These are phyloP conservation scores for Erithacus rubecula DNA, from an alignment of 2,797 vertebrate genomes.

Conservation along the genomic window DNA sequence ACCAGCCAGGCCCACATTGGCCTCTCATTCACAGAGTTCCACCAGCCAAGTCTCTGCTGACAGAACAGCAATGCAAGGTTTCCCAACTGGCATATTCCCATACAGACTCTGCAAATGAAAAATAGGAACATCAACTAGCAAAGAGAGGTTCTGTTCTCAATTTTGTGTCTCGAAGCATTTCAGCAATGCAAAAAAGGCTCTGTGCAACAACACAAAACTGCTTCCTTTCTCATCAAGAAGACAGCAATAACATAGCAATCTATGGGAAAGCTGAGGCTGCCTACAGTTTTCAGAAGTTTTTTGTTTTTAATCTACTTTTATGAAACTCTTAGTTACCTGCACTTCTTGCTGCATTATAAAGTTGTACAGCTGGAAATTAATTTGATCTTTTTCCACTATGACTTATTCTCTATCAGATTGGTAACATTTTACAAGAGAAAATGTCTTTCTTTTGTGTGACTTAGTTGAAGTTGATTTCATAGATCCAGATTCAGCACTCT, in stretches of 20 bases:
- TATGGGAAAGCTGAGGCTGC: not conserved
- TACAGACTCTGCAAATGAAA: not conserved
- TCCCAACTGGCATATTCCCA: not conserved
- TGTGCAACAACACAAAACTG: not conserved
- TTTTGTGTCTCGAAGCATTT: not conserved
- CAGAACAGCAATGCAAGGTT: not conserved
- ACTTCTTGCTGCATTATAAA: not conserved
- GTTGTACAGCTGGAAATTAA: not conserved
- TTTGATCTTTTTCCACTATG: not conserved
- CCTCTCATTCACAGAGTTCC: not conserved
- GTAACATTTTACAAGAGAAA: not conserved
- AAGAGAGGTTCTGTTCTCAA: not conserved
- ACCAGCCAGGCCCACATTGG: fast-evolving
- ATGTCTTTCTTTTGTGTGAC: not conserved
- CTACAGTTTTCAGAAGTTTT: not conserved
- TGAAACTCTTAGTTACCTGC: not conserved
- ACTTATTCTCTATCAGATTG: not conserved
- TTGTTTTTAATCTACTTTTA: not conserved
- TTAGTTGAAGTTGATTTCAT: not conserved
- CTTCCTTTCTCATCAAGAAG: not conserved
- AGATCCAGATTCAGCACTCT: not conserved
- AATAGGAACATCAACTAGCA: not conserved
- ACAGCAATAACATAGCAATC: not conserved
- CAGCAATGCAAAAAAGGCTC: not conserved
- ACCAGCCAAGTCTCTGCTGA: not conserved